Evolutionary conservation across 2,797 vertebrate species (phyloP).

Genomic region (Sebastolobus alascanus): DNA sequence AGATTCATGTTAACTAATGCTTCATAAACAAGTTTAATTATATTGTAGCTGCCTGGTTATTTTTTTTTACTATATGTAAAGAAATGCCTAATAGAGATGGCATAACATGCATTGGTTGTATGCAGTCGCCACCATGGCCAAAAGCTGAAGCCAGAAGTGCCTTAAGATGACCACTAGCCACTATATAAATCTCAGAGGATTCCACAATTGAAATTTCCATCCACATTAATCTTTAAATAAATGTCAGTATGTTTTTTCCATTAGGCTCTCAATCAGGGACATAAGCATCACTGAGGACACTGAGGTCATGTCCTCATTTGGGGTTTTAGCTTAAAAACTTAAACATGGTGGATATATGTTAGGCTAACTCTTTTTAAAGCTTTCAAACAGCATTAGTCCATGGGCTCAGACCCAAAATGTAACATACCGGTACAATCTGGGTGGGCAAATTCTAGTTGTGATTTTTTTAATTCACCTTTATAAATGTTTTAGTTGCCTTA

Average conservation of each 20-base stretch:
- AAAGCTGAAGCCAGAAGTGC: conserved; percentile 15
- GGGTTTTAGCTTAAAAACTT: background rate
- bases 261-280: background rate
- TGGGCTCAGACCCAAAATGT: too few species aligned
- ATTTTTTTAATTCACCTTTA: too few species aligned
- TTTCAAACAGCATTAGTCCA: background rate
- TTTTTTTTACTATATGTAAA: background rate
- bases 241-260: background rate
- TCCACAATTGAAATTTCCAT: background rate
- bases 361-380: background rate
- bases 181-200: background rate
- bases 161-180: conserved; percentile 4
- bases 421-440: too few species aligned
- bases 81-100: background rate
- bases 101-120: background rate
- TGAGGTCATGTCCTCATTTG: background rate
- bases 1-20: background rate
- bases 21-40: background rate
- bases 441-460: too few species aligned
- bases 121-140: background rate
- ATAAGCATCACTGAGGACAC: background rate
- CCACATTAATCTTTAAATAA: background rate
- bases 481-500: too few species aligned
- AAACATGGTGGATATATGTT: background rate
- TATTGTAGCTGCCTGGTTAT: background rate